Percentiles rank a stretch among this genome's conserved stretches.
Conservation (phyloP, 2,797 vertebrate species). For the Semaprochilodus insignis region DNA sequence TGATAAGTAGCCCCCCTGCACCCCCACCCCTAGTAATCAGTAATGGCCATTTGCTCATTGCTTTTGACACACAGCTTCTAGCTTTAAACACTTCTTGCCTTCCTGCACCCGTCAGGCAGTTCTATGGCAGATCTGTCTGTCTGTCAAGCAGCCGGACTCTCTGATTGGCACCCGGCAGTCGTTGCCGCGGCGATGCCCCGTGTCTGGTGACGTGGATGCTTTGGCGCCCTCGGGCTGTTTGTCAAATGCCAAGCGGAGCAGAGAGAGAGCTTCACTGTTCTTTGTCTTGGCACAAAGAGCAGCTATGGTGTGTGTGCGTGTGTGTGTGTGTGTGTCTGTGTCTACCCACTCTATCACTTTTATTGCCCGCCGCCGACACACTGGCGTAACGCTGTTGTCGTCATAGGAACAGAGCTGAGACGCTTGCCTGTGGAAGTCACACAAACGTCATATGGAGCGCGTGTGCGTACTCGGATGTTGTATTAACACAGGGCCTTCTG, state of each 20-base stretch:
- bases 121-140: constrained; percentile 25
- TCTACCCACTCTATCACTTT: constrained; percentile 23
- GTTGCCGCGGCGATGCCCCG: constrained; percentile 33
- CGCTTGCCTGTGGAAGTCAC: constrained; percentile 11
- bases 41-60: constrained; percentile 46
- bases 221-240: constrained; percentile 47
- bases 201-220: constrained; percentile 36
- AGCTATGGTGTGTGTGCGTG: constrained; percentile 10
- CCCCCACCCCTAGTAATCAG: neutral
- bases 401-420: constrained; percentile 18
- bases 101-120: constrained; percentile 8
- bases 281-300: constrained; percentile 47
- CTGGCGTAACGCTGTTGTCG: constrained; percentile 30
- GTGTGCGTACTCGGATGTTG: neutral
- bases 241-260: constrained; percentile 48
- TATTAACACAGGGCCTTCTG: neutral
- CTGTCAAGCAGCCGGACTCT: constrained; percentile 12
- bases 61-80: constrained; percentile 41
- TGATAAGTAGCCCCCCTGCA: constrained; percentile 2
- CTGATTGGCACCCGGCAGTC: constrained; percentile 51
- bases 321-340: neutral
- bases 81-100: constrained; percentile 20
- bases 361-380: constrained; percentile 23
- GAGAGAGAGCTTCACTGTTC: constrained; percentile 31
- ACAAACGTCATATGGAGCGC: constrained; percentile 1